Conservation (phyloP, 2,797 vertebrate species). For the Cottoperca gobio region DNA sequence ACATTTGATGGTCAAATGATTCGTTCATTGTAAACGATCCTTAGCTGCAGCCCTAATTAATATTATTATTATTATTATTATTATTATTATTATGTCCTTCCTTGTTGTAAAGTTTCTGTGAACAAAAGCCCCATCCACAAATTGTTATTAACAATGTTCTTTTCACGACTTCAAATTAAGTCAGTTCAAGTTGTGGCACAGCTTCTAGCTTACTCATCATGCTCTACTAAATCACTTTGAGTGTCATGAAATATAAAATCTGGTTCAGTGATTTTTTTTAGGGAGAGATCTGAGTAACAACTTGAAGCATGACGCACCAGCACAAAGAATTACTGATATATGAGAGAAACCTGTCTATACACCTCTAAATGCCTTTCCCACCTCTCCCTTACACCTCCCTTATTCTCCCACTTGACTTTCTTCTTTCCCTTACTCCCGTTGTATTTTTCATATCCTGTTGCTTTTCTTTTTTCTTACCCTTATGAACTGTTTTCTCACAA, state of each 20-base stretch:
- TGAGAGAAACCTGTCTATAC: slow-evolving; percentile 70
- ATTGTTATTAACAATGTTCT: neutral
- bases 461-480: slow-evolving; percentile 20
- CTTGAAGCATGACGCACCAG: slow-evolving; percentile 55
- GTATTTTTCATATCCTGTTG: slow-evolving; percentile 16
- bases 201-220: neutral
- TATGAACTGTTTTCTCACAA: slow-evolving; percentile 8
- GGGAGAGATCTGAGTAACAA: slow-evolving; percentile 27
- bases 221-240: neutral
- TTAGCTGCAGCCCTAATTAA: too few relatives aligned
- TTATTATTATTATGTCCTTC: neutral
- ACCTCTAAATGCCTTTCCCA: slow-evolving; percentile 52
- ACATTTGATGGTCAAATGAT: neutral
- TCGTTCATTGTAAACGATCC: neutral
- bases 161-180: slow-evolving; percentile 11
- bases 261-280: slow-evolving; percentile 37
- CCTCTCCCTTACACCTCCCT: slow-evolving; percentile 21
- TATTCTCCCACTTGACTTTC: slow-evolving; percentile 12
- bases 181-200: slow-evolving; percentile 22
- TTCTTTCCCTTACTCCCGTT: slow-evolving; percentile 22
- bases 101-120: neutral
- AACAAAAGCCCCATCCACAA: neutral
- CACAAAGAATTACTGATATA: slow-evolving; percentile 47
- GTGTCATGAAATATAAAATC: neutral
- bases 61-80: neutral